These are phyloP conservation scores for Liopterus haemorrhoidalis DNA, from an alignment of 2,888 invertebrate genomes.

Conservation along the genomic window DNA sequence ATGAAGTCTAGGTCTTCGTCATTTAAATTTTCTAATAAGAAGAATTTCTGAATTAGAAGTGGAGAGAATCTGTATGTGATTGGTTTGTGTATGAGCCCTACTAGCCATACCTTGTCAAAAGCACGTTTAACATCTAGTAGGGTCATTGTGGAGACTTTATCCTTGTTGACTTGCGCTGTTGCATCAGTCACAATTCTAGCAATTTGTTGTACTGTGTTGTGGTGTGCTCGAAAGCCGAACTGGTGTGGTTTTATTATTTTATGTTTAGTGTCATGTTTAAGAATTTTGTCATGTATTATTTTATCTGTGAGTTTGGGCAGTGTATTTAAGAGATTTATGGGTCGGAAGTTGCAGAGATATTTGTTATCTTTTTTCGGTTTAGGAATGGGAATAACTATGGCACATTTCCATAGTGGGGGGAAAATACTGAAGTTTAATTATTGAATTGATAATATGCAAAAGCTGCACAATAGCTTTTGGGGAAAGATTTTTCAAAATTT, in stretches of 20 bases:
- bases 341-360: slow-evolving; percentile 21
- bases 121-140: slow-evolving; percentile 36
- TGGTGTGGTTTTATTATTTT: too few relatives aligned
- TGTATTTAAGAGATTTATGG: slow-evolving; percentile 26
- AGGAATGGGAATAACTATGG: too few relatives aligned
- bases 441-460: slow-evolving; percentile 19
- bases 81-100: too few relatives aligned
- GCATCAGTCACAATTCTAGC: slow-evolving; percentile 33
- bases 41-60: not conserved
- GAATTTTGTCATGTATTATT: slow-evolving; percentile 24
- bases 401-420: slow-evolving; percentile 21
- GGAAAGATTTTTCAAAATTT: too few relatives aligned
- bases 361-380: slow-evolving; percentile 20
- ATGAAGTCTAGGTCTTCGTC: too few relatives aligned
- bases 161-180: slow-evolving; percentile 29
- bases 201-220: slow-evolving; percentile 32
- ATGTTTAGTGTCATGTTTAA: slow-evolving; percentile 22
- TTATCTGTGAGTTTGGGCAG: too few relatives aligned
- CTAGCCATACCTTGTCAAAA: too few relatives aligned
- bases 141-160: slow-evolving; percentile 28
- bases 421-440: slow-evolving; percentile 16
- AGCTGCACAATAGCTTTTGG: slow-evolving; percentile 25
- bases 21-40: too few relatives aligned
- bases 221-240: slow-evolving; percentile 28
- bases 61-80: slow-evolving; percentile 26